Base-by-base conservation (phyloP, 2,888 invertebrate species). In the Glyphotaelius pellucidus region DNA sequence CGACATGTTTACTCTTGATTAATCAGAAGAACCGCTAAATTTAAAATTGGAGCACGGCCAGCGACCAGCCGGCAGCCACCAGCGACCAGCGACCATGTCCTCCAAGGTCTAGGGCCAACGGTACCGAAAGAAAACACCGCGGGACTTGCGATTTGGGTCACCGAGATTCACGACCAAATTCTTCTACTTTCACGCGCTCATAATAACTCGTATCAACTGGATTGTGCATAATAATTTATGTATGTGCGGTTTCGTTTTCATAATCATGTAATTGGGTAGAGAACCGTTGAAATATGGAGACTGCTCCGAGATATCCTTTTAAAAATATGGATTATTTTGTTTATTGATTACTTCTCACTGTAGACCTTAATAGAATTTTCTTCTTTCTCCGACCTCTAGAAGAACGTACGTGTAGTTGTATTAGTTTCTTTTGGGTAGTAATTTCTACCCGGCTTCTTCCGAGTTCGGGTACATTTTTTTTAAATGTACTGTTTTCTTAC, bases 61-160 rank as follows among this genome's bases (percentile, higher is more conserved):
- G 67, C 47, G 47, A 47, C 15, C 14, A 47, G 42, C 42, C 12
- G 1, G 1, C 2, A 42, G 42, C 42, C 1, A 42, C 67, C 67
- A 67, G 67, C 47, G 47, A 42, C 67, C 67, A 67, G 67, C 47
- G 47, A 47, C 15, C 47, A 47, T 11, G 67, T 67, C 67, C 67
- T 67, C 25, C 67, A 67, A 67, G 67, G 67, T 67, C 67, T 67
- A 67, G 67, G 67, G 67, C 67, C 67, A 67, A 67, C 67, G 67
- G 67, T 25, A n/a, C 67, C 25, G 25, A 67, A 67, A 67, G 67
- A n/a, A 67, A 67, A 67, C 67, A 67, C 7, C 25, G 67, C 67
- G n/a, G n/a, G n/a, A n/a, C n/a, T n/a, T n/a, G n/a, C n/a, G 67
- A 67, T 67, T 67, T 67, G 67, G 67, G 67, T 67, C 67, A 67